phyloP scores from a whole-genome alignment of 2,888 invertebrate genomes.

The Syrista parreyssii region DNA sequence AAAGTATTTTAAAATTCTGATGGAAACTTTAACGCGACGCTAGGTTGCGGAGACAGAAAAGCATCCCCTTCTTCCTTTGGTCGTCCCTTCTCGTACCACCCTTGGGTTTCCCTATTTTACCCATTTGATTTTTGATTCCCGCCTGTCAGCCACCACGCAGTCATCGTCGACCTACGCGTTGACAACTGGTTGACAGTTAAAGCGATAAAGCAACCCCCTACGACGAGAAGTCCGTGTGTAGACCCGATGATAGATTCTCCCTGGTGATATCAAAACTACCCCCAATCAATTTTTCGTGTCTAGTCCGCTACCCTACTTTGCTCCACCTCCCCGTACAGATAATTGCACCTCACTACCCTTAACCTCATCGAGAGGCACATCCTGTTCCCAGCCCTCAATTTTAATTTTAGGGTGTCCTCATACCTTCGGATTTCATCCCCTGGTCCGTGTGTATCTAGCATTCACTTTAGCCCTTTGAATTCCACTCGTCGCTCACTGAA shows the following conservation, averaged over 20 bases:
- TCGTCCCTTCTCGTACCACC: constrained; percentile 16
- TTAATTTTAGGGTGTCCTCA: background rate
- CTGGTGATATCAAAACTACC: background rate
- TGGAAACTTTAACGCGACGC: constrained; percentile 31
- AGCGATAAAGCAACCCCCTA: too few species aligned
- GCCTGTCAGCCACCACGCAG: constrained; percentile 20
- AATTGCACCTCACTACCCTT: background rate
- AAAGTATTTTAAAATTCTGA: constrained; percentile 37
- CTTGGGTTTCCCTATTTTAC: constrained; percentile 34
- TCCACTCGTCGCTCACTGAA: background rate
- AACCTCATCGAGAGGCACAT: background rate
- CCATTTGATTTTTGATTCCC: constrained; percentile 30
- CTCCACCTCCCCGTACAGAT: background rate
- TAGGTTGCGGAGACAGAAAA: constrained; percentile 29
- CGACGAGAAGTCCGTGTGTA: background rate
- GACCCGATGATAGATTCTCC: background rate
- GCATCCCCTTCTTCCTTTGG: constrained; percentile 20
- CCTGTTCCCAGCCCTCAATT: background rate
- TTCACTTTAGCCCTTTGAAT: background rate
- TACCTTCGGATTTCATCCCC: background rate
- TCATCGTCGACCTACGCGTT: background rate
- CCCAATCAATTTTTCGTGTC: background rate
- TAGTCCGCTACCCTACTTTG: background rate
- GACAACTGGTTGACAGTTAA: too few species aligned
- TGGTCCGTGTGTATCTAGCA: background rate